Evolutionary conservation across 1,140 invertebrate species (phyloP), one percentile per base, ranked within the genome.

Genomic region (Myzus persicae): DNA sequence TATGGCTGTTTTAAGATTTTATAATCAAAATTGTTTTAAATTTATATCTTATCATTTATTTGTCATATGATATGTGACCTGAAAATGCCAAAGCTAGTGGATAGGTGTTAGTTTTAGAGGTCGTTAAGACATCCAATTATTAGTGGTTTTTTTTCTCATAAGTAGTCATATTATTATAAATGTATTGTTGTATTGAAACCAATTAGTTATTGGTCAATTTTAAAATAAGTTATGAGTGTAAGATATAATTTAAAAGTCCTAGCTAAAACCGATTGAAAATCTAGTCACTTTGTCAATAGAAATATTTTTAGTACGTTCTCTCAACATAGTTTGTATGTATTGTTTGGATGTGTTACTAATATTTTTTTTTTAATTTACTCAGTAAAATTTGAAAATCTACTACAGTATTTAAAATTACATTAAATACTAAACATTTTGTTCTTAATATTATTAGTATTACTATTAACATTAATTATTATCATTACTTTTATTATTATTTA

Each of bases 221-320:
- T 88, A 36, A 51, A 24, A 44, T 87, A 87, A 42, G n/a, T 51
- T 51, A 38, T 38, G 46, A 36, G 46, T 89, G n/a, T 90, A 31
- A 76, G 59, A n/a, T 6, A 14, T 76, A n/a, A 76, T 76, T 76
- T 76, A n/a, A 76, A 76, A 76, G 2, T 91, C 90, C 59, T 91
- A 67, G 38, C n/a, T 59, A 76, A 44, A n/a, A 91, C 90, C 59
- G 31, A 18, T 76, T n/a, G 20, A 4, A 42, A 92, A 46, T 92
- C 90, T 92, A 92, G 90, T 92, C 90, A 92, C 81, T 82, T 82
- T 92, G 48, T 76, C 14, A n/a, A 24, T 92, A 82, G n/a, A 51
- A 92, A 18, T 81, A 82, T 42, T 20, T 76, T 76, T n/a, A n/a
- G 31, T 36, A 90, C 0, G 24, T 31, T 22, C 6, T 1, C 46